Base-by-base conservation (phyloP, 2,113 vertebrate genomes). In the Apodemus sylvaticus region DNA sequence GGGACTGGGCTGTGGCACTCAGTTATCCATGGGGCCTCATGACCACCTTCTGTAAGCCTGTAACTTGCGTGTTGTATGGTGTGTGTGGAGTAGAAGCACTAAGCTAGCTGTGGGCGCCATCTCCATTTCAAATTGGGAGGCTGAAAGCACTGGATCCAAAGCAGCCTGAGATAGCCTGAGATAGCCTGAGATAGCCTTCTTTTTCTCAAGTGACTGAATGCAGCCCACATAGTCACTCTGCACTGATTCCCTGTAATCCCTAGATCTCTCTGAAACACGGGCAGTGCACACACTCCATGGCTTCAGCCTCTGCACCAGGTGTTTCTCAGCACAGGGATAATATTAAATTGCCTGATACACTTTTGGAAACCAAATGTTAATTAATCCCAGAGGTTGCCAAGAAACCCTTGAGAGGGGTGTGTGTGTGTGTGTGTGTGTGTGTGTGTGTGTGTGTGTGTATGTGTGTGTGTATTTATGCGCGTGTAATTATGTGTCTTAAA, bases 291-390 rank as follows among this genome's bases (percentile, higher is more conserved):
- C 13, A 8, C 45, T 85, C 62, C 0, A 1, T 70, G 77, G 62
- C 79, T 71, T 53, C 20, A 3, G 10, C 11, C 24, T 42, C 85
- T 60, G 31, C 16, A 48, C 53, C 17, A 68, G 58, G 16, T 48
- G 8, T 22, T 11, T 76, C 79, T 70, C 48, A 89, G 68, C 62
- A 0, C 36, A n/a, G 9, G 24, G 5, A 22, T 79, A 16, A 91
- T 22, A 66, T 68, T 70, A 71, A n/a, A 87, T 73, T 74, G 19
- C 42, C 62, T 24, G 9, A 64, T 74, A 89, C 71, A 83, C 62
- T 70, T 55, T 48, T 82, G 66, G 62, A 74, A 91, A 93, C 71
- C 64, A 31, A 94, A 91, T 79, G 62, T 74, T 96, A 76, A 92
- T 89, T 64, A 89, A 58, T 76, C 39, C 68, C n/a, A 58, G 45